Percentiles rank a stretch among this genome's conserved stretches.
These are phyloP conservation scores for Dinomys branickii DNA, from an alignment of 2,113 vertebrate genomes.

Conservation along the genomic window DNA sequence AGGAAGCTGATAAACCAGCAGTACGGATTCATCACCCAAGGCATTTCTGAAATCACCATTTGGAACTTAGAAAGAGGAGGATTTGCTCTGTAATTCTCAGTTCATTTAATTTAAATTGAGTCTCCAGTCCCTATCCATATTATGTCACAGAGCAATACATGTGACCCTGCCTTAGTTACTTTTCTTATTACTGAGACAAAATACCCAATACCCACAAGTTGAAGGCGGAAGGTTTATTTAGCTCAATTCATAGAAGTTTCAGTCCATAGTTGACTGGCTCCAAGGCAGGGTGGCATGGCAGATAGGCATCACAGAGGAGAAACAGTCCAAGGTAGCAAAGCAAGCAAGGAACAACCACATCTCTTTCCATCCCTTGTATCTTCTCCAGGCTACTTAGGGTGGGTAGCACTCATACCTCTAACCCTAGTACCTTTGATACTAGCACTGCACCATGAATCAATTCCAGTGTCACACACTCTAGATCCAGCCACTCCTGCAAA, in stretches of 20 bases:
- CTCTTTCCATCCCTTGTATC: neutral
- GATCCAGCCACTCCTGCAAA: neutral
- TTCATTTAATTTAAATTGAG: neutral
- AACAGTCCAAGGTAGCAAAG: neutral
- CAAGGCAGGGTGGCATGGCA: neutral
- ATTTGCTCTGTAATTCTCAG: neutral
- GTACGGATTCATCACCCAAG: neutral
- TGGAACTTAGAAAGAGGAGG: neutral
- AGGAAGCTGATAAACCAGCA: neutral
- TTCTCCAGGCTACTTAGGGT: neutral
- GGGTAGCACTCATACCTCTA: neutral
- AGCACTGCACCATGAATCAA: neutral
- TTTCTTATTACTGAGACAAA: neutral
- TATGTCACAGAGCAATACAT: fast-evolving
- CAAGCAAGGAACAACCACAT: neutral
- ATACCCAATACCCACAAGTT: neutral
- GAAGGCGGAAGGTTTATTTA: neutral
- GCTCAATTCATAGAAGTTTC: neutral
- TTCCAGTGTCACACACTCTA: neutral
- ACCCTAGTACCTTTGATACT: neutral
- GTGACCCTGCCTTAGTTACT: neutral
- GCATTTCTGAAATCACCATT: neutral
- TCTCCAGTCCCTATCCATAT: neutral
- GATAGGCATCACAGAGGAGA: neutral
- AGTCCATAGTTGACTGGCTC: neutral